A percentile compares a stretch with the other conserved stretches of the same genome.
phyloP scores from a whole-genome alignment of 1,140 invertebrate species.

The Gryllus bimaculatus region DNA sequence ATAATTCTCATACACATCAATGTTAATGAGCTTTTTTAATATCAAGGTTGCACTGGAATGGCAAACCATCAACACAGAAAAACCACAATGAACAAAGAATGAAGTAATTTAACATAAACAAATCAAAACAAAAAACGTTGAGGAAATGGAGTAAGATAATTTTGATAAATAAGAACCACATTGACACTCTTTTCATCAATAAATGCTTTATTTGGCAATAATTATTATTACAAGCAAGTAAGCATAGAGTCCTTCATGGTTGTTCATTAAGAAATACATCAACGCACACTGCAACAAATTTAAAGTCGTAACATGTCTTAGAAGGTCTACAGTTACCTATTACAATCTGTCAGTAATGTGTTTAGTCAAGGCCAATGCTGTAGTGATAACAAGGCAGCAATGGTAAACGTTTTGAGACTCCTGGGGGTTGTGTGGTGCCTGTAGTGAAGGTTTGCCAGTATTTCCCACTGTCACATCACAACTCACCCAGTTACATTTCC shows the following conservation, averaged over 20 bases:
- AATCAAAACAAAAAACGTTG: not conserved
- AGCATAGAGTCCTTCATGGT: conserved; percentile 19
- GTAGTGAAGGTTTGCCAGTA: conserved; percentile 40
- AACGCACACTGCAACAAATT: conserved; percentile 20
- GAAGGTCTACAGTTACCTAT: not conserved
- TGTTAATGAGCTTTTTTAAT: too few species aligned
- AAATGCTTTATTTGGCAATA: conserved; percentile 21
- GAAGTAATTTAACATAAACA: too few species aligned
- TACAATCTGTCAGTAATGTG: too few species aligned
- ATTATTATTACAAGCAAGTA: conserved; percentile 14
- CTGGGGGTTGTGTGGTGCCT: conserved; percentile 6
- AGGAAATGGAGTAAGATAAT: conserved; percentile 12
- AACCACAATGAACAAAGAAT: conserved; percentile 17
- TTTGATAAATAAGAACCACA: conserved; percentile 10
- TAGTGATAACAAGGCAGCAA: too few species aligned
- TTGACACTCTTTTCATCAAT: conserved; percentile 16
- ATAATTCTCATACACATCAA: too few species aligned
- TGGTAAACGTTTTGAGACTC: too few species aligned
- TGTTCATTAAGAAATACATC: conserved; percentile 21
- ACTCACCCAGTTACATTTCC: too few species aligned
- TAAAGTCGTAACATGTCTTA: conserved; percentile 15
- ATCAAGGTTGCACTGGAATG: conserved; percentile 25
- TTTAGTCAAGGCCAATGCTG: too few species aligned
- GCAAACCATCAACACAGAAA: conserved; percentile 32
- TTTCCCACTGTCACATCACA: conserved; percentile 24